Evolutionary conservation across 2,888 invertebrate genomes (phyloP).

Genomic region (Eilema depressum): DNA sequence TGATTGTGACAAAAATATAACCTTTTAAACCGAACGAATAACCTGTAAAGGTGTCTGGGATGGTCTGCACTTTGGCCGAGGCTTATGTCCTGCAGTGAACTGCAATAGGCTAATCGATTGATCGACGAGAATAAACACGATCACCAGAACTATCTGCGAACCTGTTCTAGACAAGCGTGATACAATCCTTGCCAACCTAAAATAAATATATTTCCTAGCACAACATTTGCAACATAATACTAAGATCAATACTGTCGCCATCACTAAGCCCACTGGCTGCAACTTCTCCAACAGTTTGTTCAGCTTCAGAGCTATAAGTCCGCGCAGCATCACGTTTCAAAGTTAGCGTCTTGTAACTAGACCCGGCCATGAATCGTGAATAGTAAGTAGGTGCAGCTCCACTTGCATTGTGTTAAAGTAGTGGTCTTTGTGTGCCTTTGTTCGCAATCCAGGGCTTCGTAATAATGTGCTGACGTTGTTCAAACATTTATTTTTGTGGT

Average conservation of each 20-base stretch:
- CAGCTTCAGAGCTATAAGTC: slow-evolving; percentile 34
- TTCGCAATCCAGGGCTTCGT: slow-evolving; percentile 29
- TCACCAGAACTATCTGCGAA: too few relatives aligned
- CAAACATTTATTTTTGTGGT: not conserved
- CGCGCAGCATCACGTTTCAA: slow-evolving; percentile 44
- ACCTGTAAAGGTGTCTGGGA: too few relatives aligned
- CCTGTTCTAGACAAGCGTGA: too few relatives aligned
- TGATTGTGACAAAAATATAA: too few relatives aligned
- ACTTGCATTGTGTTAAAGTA: slow-evolving; percentile 46
- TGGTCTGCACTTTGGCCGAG: too few relatives aligned
- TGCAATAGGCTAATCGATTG: too few relatives aligned
- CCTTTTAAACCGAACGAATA: too few relatives aligned
- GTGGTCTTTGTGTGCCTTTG: slow-evolving; percentile 40
- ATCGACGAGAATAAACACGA: too few relatives aligned
- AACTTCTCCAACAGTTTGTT: slow-evolving; percentile 29
- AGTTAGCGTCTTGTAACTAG: slow-evolving; percentile 42
- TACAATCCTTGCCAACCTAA: not conserved
- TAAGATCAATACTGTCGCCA: slow-evolving; percentile 4
- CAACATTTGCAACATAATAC: not conserved
- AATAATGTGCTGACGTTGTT: slow-evolving; percentile 21
- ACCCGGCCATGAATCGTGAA: slow-evolving; percentile 44
- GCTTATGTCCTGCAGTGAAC: too few relatives aligned
- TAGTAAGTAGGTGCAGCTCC: slow-evolving; percentile 54
- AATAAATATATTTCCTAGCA: not conserved
- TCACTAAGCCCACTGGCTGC: slow-evolving; percentile 10